phyloP scores from a whole-genome alignment of 2,113 vertebrate species.

The Mormyrus iriodes region DNA sequence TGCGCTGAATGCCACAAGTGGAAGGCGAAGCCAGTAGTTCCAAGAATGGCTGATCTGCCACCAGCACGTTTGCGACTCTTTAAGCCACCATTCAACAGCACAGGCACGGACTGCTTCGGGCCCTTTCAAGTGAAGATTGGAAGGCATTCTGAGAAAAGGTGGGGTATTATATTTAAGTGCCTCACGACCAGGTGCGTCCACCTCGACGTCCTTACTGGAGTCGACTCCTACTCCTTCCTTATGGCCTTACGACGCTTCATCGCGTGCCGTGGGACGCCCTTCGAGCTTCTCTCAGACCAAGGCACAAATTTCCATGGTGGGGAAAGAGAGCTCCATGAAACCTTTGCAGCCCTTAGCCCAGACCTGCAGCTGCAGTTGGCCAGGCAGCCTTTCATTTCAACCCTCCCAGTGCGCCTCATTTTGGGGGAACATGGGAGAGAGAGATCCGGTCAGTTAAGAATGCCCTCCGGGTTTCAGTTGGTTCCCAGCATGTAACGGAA shows the following conservation, averaged over 20 bases:
- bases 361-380: background rate
- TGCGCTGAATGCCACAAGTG: no score
- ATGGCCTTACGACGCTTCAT: conserved; percentile 15
- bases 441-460: background rate
- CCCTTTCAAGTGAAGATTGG: conserved; percentile 8
- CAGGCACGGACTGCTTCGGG: background rate
- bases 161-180: conserved; percentile 21
- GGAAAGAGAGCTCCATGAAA: background rate
- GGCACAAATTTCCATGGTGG: conserved; percentile 5
- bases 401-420: background rate
- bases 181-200: conserved; percentile 18
- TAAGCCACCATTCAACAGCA: background rate
- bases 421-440: background rate
- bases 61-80: background rate
- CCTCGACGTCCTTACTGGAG: background rate
- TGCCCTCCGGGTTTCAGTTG: background rate
- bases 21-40: no score
- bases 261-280: background rate
- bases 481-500: no score
- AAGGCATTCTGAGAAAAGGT: conserved; percentile 10
- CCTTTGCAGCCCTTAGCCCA: background rate
- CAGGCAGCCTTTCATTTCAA: conserved; percentile 4
- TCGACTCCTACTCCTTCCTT: conserved; percentile 10
- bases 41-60: no score
- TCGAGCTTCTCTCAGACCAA: background rate